phyloP scores from a whole-genome alignment of 2,888 invertebrate species.

The Sisyra terminalis region DNA sequence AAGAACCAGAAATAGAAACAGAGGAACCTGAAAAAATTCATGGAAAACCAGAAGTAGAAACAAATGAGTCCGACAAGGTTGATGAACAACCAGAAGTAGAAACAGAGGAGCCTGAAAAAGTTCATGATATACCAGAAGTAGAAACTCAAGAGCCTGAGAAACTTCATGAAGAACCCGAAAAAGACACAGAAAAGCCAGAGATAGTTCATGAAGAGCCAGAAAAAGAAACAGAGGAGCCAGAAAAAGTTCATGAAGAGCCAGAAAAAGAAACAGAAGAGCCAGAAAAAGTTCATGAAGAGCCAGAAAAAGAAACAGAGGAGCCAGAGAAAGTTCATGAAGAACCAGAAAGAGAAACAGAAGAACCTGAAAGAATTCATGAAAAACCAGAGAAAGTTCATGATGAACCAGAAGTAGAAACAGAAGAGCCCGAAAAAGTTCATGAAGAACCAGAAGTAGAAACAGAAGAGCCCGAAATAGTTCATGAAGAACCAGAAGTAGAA shows the following conservation, averaged over 20 bases:
- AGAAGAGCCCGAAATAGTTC: constrained; percentile 1
- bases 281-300: constrained; percentile 12
- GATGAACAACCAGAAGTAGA: constrained; percentile 2
- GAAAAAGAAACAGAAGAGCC: constrained; percentile 7
- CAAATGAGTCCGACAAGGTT: constrained; percentile 17
- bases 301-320: constrained; percentile 12
- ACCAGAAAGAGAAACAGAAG: constrained; percentile 11
- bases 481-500: constrained; percentile 10
- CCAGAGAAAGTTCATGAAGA: constrained; percentile 1
- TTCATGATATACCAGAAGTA: constrained; percentile 12
- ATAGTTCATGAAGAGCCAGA: constrained; percentile 1
- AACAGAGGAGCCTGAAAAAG: constrained; percentile 2
- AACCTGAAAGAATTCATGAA: constrained; percentile 10
- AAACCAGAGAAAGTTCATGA: constrained; percentile 12
- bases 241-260: constrained; percentile 5
- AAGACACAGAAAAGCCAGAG: neutral
- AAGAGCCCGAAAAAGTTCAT: constrained; percentile 11
- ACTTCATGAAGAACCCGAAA: constrained; percentile 4
- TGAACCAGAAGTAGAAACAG: constrained; percentile 12
- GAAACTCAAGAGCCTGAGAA: constrained; percentile 18
- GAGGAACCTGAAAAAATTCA: constrained; percentile 9
- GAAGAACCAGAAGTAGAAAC: constrained; percentile 8
- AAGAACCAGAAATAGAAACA: constrained; percentile 9
- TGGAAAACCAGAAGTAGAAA: constrained; percentile 13
- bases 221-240: constrained; percentile 4